Base-by-base conservation (phyloP, 1,140 invertebrate genomes). In the Diprion similis region DNA sequence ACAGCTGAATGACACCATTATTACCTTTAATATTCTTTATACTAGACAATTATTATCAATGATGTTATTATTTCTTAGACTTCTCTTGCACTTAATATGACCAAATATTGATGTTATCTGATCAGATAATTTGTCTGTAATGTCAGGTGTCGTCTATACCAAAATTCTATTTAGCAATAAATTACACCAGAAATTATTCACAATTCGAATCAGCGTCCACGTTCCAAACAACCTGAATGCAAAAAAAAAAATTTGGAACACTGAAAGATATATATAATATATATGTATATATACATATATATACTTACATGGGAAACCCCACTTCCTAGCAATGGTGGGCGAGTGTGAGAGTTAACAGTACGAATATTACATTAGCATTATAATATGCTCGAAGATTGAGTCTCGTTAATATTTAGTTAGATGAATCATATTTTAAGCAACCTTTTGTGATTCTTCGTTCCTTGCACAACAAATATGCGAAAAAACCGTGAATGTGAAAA, bases 281-380 rank as follows among this genome's bases (percentile, higher is more conserved):
- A 59, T 59, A 59, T 10, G 11, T 59, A 59, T 17, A 15, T 59
- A 59, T 59, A 17, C n/a, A 37, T 37, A 37, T 37, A 37, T 37
- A 37, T 37, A 37, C 24, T 37, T 37, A 37, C 24, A 59, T 9
- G 51, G 51, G 51, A 59, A 59, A 59, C n/a, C 0, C 51, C 51
- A 17, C 51, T 59, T 59, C n/a, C 51, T 59, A 59, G 51, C 51
- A 59, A 59, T 59, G 51, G 51, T 59, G 51, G 51, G 9, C 51
- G 51, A 59, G 51, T 0, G 9, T 59, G 9, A 59, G 51, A 59
- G 51, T 59, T 59, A 4, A 59, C 9, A 59, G 11, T 59, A 59
- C 51, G 9, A 59, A 59, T 59, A 59, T 59, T 59, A 59, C 51
- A 59, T 59, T 59, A 59, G 51, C 51, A 59, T 59, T 59, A 59